phyloP scores from a whole-genome alignment of 2,113 vertebrate species.

The Scalopus aquaticus region DNA sequence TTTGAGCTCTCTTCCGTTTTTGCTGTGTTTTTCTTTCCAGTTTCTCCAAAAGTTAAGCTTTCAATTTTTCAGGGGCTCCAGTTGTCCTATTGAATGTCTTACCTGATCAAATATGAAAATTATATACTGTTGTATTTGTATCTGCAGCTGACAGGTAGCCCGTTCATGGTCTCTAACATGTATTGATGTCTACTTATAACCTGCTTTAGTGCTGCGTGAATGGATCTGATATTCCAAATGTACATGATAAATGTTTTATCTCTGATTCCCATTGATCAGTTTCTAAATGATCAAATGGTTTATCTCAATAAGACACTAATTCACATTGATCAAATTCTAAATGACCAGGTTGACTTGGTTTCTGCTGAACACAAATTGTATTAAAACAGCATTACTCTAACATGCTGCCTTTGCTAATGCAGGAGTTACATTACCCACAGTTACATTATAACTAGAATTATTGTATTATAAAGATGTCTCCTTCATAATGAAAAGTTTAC shows the following conservation, averaged over 20 bases:
- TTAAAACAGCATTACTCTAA: conserved; percentile 93
- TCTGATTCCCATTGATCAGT: conserved; percentile 84
- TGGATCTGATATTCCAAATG: conserved; percentile 68
- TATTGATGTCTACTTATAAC: conserved; percentile 72
- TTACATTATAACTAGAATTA: conserved; percentile 91
- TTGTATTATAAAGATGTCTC: conserved; percentile 90
- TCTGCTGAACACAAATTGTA: conserved; percentile 87
- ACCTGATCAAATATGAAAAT: conserved; percentile 40
- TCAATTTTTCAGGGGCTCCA: conserved; percentile 47
- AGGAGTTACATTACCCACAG: conserved; percentile 89
- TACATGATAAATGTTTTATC: conserved; percentile 83
- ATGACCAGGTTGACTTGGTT: conserved; percentile 83
- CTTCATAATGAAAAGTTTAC: conserved; percentile 92
- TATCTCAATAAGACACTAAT: conserved; percentile 86
- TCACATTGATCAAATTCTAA: conserved; percentile 87
- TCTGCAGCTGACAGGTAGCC: conserved; percentile 40
- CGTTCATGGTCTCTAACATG: conserved; percentile 56
- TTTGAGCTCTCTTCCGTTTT: background rate
- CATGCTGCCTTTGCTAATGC: conserved; percentile 88
- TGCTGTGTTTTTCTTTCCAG: conserved; percentile 31
- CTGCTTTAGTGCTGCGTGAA: conserved; percentile 51
- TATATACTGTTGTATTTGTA: conserved; percentile 11
- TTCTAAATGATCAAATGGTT: conserved; percentile 86
- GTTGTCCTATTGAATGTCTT: conserved; percentile 65
- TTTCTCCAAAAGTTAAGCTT: conserved; percentile 59